These are phyloP conservation scores for Nephrotoma flavescens DNA, from an alignment of 2,888 invertebrate genomes.

Conservation along the genomic window DNA sequence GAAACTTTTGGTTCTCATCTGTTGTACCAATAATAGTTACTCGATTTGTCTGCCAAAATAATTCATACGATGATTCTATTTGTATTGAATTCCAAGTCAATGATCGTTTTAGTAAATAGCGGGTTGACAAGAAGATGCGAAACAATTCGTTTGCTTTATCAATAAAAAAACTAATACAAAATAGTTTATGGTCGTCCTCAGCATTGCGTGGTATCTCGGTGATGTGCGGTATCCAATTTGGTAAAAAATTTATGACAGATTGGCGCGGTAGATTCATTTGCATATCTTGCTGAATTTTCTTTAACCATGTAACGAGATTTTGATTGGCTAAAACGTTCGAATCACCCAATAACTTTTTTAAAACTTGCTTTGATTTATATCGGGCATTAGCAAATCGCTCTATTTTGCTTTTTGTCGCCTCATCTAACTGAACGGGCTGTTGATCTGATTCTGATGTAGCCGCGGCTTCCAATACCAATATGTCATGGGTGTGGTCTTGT, in stretches of 20 bases:
- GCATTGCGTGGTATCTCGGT: background rate
- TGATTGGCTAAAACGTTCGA: background rate
- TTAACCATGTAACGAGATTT: background rate
- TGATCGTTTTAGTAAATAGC: background rate
- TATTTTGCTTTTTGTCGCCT: background rate
- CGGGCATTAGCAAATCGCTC: background rate
- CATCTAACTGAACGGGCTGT: background rate
- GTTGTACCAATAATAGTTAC: background rate
- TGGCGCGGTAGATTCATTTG: background rate
- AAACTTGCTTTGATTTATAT: background rate
- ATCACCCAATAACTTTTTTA: too few species aligned
- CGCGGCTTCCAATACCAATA: background rate
- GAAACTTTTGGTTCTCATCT: background rate
- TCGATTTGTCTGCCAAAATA: background rate
- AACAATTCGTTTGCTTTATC: background rate
- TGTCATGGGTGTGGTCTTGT: background rate
- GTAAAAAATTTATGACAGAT: background rate
- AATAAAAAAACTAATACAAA: background rate
- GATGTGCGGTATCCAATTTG: background rate
- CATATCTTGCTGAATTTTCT: background rate
- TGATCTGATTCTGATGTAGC: background rate
- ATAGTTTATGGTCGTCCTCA: background rate
- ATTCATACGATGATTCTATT: slow-evolving; percentile 9
- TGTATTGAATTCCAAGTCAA: background rate
- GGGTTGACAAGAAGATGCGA: background rate